Base-by-base conservation (phyloP, 2,888 invertebrate species). In the Chrysopilus asiliformis region DNA sequence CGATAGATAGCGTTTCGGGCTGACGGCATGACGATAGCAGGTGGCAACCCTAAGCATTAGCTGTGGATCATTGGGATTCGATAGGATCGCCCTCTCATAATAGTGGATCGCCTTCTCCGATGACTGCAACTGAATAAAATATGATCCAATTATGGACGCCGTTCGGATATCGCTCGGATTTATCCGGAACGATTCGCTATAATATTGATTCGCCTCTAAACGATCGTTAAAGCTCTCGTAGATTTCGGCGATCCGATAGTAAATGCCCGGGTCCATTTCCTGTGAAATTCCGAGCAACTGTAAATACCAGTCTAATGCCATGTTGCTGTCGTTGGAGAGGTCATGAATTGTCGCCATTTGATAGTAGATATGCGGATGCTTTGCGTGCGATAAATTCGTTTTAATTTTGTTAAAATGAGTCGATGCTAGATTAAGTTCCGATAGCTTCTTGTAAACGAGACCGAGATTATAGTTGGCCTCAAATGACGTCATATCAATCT, bases 171-270 rank as follows among this genome's bases (percentile, higher is more conserved):
- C 56, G 41, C 58, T 58, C 16, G 60, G 62, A 43, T 59, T 59
- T 18, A 60, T 53, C 33, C 57, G 55, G 44, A 56, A 59, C 0
- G 60, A 59, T 40, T 62, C 61, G 22, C 58, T 58, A 35, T 57
- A 57, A 44, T 59, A 60, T 37, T 60, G 60, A 44, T 58, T 60
- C 1, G 90, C 87, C 56, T 85, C 85, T 49, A 86, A 85, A 47
- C 87, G 79, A 63, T 98, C 97, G 3, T 89, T 91, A 52, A 85
- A 77, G 40, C 74, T 76, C 52, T 90, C 90, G 57, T 87, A 90
- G 51, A 97, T 72, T 52, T 85, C 79, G 1, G 93, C 97, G 37
- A 95, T 71, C 54, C 87, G 85, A 50, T 85, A 79, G 32, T 94
- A 72, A 32, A 94, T 77, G 26, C 81, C 80, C 0, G 91, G 84